Conservation (phyloP, 2,888 invertebrate species). For the Priocnemis perturbator region DNA sequence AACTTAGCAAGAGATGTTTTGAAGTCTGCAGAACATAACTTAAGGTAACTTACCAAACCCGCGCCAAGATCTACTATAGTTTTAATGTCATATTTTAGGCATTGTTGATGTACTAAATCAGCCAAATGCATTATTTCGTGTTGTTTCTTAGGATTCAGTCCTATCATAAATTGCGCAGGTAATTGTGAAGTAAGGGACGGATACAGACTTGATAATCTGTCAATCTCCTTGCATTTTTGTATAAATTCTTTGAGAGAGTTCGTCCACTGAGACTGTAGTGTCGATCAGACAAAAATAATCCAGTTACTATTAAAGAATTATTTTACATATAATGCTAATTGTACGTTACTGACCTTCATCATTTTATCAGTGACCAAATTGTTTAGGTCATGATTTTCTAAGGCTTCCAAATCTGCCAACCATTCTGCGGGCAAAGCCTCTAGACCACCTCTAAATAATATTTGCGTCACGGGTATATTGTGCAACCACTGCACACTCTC, state of each 20-base stretch:
- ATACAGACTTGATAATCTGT: conserved; percentile 62
- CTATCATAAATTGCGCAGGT: conserved; percentile 65
- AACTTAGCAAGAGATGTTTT: background rate
- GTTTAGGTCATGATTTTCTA: conserved; percentile 76
- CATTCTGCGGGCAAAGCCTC: conserved; percentile 78
- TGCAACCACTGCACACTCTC: conserved; percentile 80
- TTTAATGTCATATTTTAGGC: conserved; percentile 75
- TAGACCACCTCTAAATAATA: conserved; percentile 78
- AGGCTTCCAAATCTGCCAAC: conserved; percentile 73
- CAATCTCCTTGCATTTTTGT: conserved; percentile 56
- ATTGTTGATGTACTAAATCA: conserved; percentile 77
- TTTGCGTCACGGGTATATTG: conserved; percentile 81
- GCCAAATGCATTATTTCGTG: conserved; percentile 83
- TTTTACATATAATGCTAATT: background rate
- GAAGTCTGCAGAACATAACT: background rate
- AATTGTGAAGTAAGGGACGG: conserved; percentile 43
- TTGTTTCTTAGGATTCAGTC: conserved; percentile 81
- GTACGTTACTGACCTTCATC: conserved; percentile 52
- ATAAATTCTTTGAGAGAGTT: conserved; percentile 74
- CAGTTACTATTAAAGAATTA: background rate
- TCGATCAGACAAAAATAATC: conserved; percentile 7
- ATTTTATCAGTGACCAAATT: conserved; percentile 67
- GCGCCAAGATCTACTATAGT: conserved; percentile 85
- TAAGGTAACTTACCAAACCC: conserved; percentile 80
- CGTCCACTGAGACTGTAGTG: conserved; percentile 67